These are phyloP conservation scores for Cotesia typhae DNA, from an alignment of 1,140 invertebrate species.

Conservation along the genomic window DNA sequence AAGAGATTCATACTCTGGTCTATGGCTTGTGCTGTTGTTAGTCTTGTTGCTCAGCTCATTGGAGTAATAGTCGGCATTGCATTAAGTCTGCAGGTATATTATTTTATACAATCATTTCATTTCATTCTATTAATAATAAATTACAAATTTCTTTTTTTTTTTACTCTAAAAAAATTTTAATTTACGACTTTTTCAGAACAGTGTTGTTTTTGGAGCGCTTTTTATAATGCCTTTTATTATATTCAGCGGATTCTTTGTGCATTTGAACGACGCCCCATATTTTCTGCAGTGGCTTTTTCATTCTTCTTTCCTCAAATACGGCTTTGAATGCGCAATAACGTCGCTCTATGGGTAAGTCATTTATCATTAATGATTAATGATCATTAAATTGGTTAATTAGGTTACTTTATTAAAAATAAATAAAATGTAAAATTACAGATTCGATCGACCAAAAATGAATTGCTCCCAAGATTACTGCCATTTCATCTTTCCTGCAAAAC, in stretches of 20 bases:
- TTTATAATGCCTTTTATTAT: conserved; percentile 86
- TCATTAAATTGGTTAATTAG: neutral
- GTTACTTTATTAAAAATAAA: too few relatives aligned
- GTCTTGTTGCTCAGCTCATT: conserved; percentile 83
- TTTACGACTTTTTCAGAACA: conserved; percentile 69
- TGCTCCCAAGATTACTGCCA: conserved; percentile 77
- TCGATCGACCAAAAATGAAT: conserved; percentile 72
- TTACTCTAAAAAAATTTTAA: conserved; percentile 29
- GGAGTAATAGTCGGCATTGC: conserved; percentile 84
- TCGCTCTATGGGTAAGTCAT: conserved; percentile 71
- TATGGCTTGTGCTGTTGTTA: conserved; percentile 77
- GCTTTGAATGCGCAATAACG: conserved; percentile 75
- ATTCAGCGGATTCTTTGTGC: conserved; percentile 91
- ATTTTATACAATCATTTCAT: too few relatives aligned
- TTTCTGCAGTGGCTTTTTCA: conserved; percentile 88
- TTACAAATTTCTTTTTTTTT: neutral
- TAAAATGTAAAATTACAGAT: conserved; percentile 67
- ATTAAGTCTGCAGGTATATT: conserved; percentile 75
- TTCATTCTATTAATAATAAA: conserved; percentile 17
- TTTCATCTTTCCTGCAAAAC: conserved; percentile 73
- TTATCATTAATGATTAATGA: neutral
- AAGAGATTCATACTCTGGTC: conserved; percentile 76
- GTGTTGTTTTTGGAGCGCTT: conserved; percentile 86
- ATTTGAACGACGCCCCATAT: conserved; percentile 81
- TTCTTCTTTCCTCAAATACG: conserved; percentile 82